Evolutionary conservation across 2,888 invertebrate species (phyloP), one percentile per base, ranked within the genome.

Genomic region (Eupithecia tripunctaria): DNA sequence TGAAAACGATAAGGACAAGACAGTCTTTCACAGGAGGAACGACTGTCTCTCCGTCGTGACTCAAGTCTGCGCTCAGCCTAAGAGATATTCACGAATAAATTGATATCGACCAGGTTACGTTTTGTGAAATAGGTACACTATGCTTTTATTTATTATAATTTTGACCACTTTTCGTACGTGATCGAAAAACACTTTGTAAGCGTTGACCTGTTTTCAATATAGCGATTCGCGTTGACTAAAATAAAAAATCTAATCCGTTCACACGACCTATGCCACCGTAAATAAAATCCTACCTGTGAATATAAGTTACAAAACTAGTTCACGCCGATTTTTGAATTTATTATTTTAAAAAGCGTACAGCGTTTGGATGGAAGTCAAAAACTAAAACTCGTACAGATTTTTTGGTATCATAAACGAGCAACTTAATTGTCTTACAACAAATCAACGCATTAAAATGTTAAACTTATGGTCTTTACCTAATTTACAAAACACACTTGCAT

Each of bases 301-400:
- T 29, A 60, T 18, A 60, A 29, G 60, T 29, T 18, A 60, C 29
- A 29, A 7, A 59, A 60, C 18, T 21, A 60, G 18, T 1, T 29
- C 60, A 60, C 18, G 18, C 29, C 60, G 18, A 18, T 27, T 29
- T 27, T 29, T 18, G 29, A 2, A 60, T 60, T 27, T 60, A 21
- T 27, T 60, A 18, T 29, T n/a, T 32, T 7, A 29, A 60, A 60
- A 60, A 29, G 18, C 18, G 27, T 29, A 8, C 60, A 18, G 60
- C 67, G 56, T 62, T 74, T 74, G 68, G 65, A 68, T 51, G 32
- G 38, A 68, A 65, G 68, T 74, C 74, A 70, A 74, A 74, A 74
- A 71, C 70, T 68, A 68, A 68, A 71, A 59, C 68, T 74, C 65
- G 59, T 74, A 68, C 65, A 25, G 68, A 73, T 64, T 65, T 64